phyloP scores from a whole-genome alignment of 2,113 vertebrate genomes.

The Phrynocephalus versicolor region DNA sequence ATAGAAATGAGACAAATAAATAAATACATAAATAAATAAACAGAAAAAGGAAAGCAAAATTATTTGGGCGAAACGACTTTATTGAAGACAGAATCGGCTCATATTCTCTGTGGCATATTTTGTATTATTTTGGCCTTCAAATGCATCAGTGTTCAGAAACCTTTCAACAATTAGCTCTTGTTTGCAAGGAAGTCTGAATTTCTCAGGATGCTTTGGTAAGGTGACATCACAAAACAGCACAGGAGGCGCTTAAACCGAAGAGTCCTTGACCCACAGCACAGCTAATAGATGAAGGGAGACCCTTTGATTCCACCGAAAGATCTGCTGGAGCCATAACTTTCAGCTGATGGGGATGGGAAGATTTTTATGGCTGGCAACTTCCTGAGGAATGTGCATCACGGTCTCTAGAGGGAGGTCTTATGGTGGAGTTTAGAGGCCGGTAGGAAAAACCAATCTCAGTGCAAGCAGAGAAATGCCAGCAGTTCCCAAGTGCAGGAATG shows the following conservation, averaged over 20 bases:
- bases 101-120: conserved; percentile 25
- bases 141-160: neutral
- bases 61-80: neutral
- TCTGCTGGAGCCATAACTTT: conserved; percentile 16
- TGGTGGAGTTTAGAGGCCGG: neutral
- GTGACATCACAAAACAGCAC: conserved; percentile 27
- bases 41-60: neutral
- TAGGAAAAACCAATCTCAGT: neutral
- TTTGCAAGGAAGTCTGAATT: neutral
- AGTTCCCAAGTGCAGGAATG: neutral
- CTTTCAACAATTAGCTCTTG: neutral
- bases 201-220: conserved; percentile 27
- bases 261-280: conserved; percentile 16
- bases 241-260: conserved; percentile 56
- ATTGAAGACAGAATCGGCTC: neutral
- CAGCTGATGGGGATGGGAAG: neutral
- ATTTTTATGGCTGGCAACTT: conserved; percentile 55
- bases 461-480: neutral
- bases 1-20: too few species aligned
- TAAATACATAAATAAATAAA: too few species aligned
- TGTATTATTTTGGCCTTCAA: neutral
- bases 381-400: conserved; percentile 22
- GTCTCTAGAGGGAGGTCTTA: neutral
- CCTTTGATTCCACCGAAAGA: conserved; percentile 69
- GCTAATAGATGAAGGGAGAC: conserved; percentile 38